Base-by-base conservation (phyloP, 2,797 vertebrate genomes). In the Bradypus variegatus region DNA sequence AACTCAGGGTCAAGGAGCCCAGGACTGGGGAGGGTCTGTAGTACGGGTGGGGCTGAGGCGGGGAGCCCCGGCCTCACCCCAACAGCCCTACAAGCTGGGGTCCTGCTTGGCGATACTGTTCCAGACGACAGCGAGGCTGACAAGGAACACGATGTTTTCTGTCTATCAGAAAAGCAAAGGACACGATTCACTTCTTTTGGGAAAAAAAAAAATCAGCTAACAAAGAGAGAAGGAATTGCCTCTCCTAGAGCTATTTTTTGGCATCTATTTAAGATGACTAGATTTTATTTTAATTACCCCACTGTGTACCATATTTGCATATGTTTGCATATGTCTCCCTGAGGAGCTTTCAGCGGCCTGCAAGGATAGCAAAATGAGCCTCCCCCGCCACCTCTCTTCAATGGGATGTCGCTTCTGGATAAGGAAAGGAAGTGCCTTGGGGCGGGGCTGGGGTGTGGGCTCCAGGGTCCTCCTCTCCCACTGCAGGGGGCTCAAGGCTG, bases 281-380 rank as follows among this genome's bases (percentile, higher is more conserved):
- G 70, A 89, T 94, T 95, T 95, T 92, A 89, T 87, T 92, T 95
- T 96, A 96, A 96, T 95, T 88, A 94, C 38, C 79, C 91, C 31
- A 7, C 76, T 87, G 75, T 91, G 85, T 64, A 3, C 13, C 33
- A 48, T 16, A 80, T 94, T 95, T 95, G 88, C 88, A 94, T 94
- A 84, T 50, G 92, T 95, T 94, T 94, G 75, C 89, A 95, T 95
- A 90, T 27, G 25, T 41, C 14, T 94, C 5, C 38, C 31, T 70
- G 64, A 93, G 81, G 82, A 92, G 53, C 80, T 81, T 95, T 93
- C 33, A 84, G 58, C 60, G 45, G 77, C 65, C 89, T 94, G 27
- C 27, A 55, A 19, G 18, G 55, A 55, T 7, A 55, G 19, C 55
- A 89, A 86, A 86, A 62, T 55, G 82, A 88, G 65, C 72, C 70